Evolutionary conservation across 2,113 vertebrate genomes (phyloP), one percentile per base, ranked within the genome.

Genomic region (Rhipidura dahli): DNA sequence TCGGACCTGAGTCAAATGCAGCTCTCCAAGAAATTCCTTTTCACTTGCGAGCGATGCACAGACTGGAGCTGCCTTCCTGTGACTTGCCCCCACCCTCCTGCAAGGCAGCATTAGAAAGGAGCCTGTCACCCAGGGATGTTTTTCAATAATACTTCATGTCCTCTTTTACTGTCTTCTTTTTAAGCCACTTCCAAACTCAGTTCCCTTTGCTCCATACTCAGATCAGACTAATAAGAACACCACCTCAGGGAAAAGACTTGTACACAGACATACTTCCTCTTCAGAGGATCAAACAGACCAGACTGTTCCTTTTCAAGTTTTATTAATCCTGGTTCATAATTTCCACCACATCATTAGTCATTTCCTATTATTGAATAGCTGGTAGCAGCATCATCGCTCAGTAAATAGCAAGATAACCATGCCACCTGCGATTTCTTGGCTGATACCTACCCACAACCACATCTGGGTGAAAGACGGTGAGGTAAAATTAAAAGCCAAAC

Each of bases 331-430:
- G 96, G 86, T 98, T 98, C 97, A 97, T 97, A 97, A 98, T 98
- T 98, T 97, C 98, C 95, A 98, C 97, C 98, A 98, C 98, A 98
- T 98, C 98, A 97, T 98, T 98, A 98, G 97, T 98, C 98, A 98
- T 97, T 98, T 98, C 98, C 98, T 98, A 98, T 98, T 98, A 98
- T 98, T 97, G 97, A 97, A 97, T 97, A 85, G 96, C 96, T 96
- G 96, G 97, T 98, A 95, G 97, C 96, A 42, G 95, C 92, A 96
- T 78, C 97, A 96, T 93, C 64, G 4, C 68, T 42, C 90, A 94
- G 90, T 92, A 96, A 96, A 97, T 60, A 94, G 96, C 94, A 93
- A 97, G 97, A 97, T 94, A 96, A 93, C 93, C 15, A 3, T 95
- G 94, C 96, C 98, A 98, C 98, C 98, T 98, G 98, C 65, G 9